Conservation (phyloP, 2,888 invertebrate genomes). For the Philereme vetulata region DNA sequence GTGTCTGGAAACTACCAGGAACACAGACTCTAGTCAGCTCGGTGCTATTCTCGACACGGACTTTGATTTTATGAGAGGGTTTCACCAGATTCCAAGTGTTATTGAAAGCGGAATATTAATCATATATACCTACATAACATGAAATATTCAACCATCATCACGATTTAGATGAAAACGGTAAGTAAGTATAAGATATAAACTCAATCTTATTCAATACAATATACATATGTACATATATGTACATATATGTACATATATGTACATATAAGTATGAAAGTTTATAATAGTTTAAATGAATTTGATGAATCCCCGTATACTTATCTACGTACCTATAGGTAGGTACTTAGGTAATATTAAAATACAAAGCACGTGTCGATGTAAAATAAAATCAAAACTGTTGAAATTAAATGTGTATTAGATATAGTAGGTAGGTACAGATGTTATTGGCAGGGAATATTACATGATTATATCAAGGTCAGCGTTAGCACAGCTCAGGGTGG, state of each 20-base stretch:
- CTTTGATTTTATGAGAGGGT: conserved; percentile 30
- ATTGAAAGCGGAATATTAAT: too few relatives aligned
- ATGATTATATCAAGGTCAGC: conserved; percentile 40
- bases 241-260: too few relatives aligned
- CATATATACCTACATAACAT: too few relatives aligned
- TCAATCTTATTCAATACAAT: too few relatives aligned
- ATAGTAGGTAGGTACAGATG: conserved; percentile 29
- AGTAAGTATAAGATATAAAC: too few relatives aligned
- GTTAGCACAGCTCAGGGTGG: conserved; percentile 42
- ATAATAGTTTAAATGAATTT: conserved; percentile 1
- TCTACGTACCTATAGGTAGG: too few relatives aligned
- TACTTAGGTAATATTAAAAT: conserved; percentile 27
- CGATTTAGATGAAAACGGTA: too few relatives aligned
- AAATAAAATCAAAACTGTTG: conserved; percentile 34
- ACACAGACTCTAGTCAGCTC: conserved; percentile 72
- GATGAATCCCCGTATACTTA: conserved; percentile 26
- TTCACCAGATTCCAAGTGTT: conserved; percentile 15
- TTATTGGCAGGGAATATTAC: conserved; percentile 32
- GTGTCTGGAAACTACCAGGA: conserved; percentile 91
- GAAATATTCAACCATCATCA: too few relatives aligned
- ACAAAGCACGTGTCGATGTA: conserved; percentile 37
- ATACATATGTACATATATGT: too few relatives aligned
- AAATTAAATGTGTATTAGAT: conserved; percentile 38
- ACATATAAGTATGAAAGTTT: too few relatives aligned
- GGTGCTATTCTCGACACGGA: conserved; percentile 42